A percentile compares a stretch with the other conserved stretches of the same genome.
Conservation (phyloP, 2,888 invertebrate species). For the Phlogophora meticulosa region DNA sequence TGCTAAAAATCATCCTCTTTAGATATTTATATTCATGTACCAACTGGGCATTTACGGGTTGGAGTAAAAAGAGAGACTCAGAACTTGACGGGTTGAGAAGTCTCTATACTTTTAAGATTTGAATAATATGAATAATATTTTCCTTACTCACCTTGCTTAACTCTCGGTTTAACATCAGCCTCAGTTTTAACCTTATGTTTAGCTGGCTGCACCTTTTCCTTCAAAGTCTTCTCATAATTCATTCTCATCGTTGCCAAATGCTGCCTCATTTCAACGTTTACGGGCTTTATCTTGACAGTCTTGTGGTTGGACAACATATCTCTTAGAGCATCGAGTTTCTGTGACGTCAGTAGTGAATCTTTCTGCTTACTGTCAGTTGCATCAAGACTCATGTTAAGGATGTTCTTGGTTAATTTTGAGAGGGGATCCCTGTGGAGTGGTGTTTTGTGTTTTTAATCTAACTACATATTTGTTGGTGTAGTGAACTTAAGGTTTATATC, state of each 20-base stretch:
- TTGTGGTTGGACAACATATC: constrained; percentile 89
- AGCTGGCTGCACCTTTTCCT: constrained; percentile 70
- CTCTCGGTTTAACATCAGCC: constrained; percentile 44
- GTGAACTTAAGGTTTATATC: not conserved
- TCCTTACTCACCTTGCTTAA: constrained; percentile 62
- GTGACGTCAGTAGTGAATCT: constrained; percentile 83
- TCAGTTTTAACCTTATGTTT: constrained; percentile 39
- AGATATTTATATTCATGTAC: too few species aligned
- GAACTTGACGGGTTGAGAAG: too few species aligned
- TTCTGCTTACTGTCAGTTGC: constrained; percentile 77
- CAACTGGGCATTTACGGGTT: too few species aligned
- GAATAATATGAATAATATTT: not conserved
- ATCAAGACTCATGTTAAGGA: constrained; percentile 89
- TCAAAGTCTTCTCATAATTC: constrained; percentile 81
- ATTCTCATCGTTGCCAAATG: constrained; percentile 80
- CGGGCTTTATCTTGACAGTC: constrained; percentile 88
- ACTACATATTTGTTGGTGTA: constrained; percentile 6
- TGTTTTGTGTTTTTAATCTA: constrained; percentile 14
- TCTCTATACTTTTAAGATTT: too few species aligned
- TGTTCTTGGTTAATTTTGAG: constrained; percentile 88
- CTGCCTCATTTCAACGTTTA: constrained; percentile 85
- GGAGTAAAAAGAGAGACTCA: too few species aligned
- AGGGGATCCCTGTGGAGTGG: constrained; percentile 81
- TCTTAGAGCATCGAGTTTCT: constrained; percentile 89
- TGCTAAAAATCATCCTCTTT: too few species aligned